A percentile compares a stretch with the other conserved stretches of the same genome.
phyloP scores from a whole-genome alignment of 2,797 vertebrate genomes.

The Artibeus lituratus region DNA sequence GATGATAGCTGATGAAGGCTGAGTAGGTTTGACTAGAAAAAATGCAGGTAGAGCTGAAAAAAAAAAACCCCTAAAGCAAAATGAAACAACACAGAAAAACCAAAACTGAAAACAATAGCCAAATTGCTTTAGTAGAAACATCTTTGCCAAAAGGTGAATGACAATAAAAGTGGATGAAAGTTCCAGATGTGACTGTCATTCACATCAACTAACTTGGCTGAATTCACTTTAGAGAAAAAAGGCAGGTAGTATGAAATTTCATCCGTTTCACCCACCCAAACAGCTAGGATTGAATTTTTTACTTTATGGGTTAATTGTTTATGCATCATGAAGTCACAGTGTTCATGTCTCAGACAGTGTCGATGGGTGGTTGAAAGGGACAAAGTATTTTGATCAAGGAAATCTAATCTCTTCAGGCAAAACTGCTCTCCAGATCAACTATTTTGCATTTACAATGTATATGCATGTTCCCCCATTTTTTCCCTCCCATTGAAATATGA shows the following conservation, averaged over 20 bases:
- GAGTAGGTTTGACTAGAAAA: background rate
- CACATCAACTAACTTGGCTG: background rate
- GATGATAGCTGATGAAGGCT: background rate
- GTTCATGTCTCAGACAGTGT: background rate
- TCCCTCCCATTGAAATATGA: constrained; percentile 9
- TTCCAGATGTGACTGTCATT: background rate
- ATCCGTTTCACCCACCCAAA: background rate
- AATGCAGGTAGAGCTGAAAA: background rate
- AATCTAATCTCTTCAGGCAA: constrained; percentile 2
- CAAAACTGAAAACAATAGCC: background rate
- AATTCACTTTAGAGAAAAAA: background rate
- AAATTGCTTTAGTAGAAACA: background rate
- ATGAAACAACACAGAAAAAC: background rate
- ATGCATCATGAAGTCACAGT: background rate
- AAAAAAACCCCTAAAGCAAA: background rate
- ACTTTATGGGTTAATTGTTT: background rate
- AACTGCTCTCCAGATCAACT: background rate
- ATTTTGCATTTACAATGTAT: background rate
- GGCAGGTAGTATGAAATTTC: background rate
- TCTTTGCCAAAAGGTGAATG: background rate
- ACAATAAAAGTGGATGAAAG: background rate
- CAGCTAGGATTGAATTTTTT: background rate
- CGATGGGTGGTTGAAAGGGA: background rate
- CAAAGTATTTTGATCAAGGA: background rate
- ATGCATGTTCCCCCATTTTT: background rate